Base-by-base conservation (phyloP, 2,888 invertebrate species). In the Tenthredo livida region DNA sequence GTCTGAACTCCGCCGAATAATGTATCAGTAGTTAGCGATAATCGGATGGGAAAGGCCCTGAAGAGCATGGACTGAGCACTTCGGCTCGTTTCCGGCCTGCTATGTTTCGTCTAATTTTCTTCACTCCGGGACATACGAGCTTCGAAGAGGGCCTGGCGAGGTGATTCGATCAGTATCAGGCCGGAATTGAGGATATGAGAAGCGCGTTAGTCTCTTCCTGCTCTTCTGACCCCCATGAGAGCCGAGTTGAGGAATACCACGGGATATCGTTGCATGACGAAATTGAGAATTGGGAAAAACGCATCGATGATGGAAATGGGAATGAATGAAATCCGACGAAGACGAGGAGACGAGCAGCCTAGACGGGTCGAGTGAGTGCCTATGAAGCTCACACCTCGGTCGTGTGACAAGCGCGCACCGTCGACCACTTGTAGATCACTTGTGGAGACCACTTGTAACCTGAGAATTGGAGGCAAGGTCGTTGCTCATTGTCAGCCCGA, bases 341-440 rank as follows among this genome's bases (percentile, higher is more conserved):
- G n/a, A n/a, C 54, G 50, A 33, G 54, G 54, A 75, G 50, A 54
- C 33, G 54, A 50, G n/a, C n/a, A 29, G 29, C 12, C n/a, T n/a
- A 33, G n/a, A 7, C 67, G 25, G 72, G 21, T 43, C 43, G 21
- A 43, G 72, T 43, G 33, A 29, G 9, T 70, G 17, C 70, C 21
- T 12, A 9, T 25, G 43, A 25, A 43, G 43, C 21, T 73, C 29
- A 77, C 77, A 77, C 75, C 75, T 75, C 47, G 72, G 40, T 40
- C 2, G 25, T 50, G 50, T 50, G 50, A 75, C 77, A 29, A n/a
- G 73, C 73, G 73, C 72, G 21, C 72, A 43, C 43, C 72, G 72
- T 80, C 80, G 61, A 80, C 80, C 80, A 80, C 80, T 80, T 80
- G 80, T 80, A 80, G 80, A 80, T 80, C 80, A 80, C 80, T 80